phyloP scores from a whole-genome alignment of 2,113 vertebrate species.

The Chaenogobius annularis region DNA sequence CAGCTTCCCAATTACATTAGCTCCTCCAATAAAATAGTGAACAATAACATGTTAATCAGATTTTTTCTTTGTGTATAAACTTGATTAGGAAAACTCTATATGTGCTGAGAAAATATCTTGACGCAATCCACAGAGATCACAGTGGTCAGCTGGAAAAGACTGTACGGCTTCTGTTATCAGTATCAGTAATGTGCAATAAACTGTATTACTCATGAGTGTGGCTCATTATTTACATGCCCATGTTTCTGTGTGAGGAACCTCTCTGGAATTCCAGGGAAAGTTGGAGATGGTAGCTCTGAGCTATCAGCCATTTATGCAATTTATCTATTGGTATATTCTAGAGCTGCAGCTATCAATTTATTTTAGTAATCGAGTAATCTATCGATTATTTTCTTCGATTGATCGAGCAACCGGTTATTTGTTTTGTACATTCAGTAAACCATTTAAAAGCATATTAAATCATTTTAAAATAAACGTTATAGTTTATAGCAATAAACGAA shows the following conservation, averaged over 20 bases:
- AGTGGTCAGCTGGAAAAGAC: background rate
- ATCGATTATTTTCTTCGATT: no score
- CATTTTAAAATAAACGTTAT: no score
- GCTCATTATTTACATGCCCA: conserved; percentile 31
- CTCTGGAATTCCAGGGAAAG: conserved; percentile 11
- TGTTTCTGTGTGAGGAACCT: conserved; percentile 16
- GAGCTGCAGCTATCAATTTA: no score
- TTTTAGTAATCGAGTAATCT: no score
- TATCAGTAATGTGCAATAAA: conserved; percentile 9
- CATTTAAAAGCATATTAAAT: no score
- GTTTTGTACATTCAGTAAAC: no score
- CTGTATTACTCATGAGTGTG: conserved; percentile 22
- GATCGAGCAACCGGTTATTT: no score
- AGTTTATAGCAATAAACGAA: no score
- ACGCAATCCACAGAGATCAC: background rate
- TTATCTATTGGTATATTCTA: conserved; percentile 15
- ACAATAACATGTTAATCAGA: background rate
- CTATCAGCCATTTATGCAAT: conserved; percentile 33
- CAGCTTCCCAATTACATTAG: conserved; percentile 24
- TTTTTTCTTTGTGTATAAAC: background rate
- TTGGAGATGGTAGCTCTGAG: conserved; percentile 15
- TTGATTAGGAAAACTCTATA: background rate
- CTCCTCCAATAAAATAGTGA: background rate
- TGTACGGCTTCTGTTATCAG: background rate
- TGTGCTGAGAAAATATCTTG: conserved; percentile 13